Evolutionary conservation across 2,797 vertebrate genomes (phyloP).

Genomic region (Rhynchonycteris naso): DNA sequence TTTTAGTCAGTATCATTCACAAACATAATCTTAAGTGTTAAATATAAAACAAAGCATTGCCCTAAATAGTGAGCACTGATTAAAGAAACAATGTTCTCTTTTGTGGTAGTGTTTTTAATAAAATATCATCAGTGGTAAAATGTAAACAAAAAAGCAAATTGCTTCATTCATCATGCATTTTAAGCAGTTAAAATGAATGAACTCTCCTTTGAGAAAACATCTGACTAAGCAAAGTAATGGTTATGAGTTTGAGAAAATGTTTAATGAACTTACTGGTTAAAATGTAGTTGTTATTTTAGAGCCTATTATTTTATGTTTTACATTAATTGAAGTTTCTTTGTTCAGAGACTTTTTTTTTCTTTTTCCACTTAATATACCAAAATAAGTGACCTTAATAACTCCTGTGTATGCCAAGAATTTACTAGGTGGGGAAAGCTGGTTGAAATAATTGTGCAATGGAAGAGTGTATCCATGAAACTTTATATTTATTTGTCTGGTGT

Average conservation of each 20-base stretch:
- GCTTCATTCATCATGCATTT: slow-evolving; percentile 82
- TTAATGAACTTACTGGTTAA: slow-evolving; percentile 85
- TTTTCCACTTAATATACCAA: slow-evolving; percentile 65
- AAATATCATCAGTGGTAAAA: slow-evolving; percentile 83
- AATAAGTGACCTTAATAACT: slow-evolving; percentile 76
- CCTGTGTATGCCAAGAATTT: slow-evolving; percentile 65
- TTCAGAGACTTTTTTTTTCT: slow-evolving; percentile 52
- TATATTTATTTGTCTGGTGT: slow-evolving; percentile 64
- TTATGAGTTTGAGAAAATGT: slow-evolving; percentile 84
- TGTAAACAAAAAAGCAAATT: slow-evolving; percentile 86
- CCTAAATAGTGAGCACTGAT: slow-evolving; percentile 74
- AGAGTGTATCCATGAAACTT: slow-evolving; percentile 66
- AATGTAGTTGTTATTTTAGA: slow-evolving; percentile 84
- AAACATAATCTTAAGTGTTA: slow-evolving; percentile 66
- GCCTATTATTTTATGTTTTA: slow-evolving; percentile 77
- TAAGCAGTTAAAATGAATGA: slow-evolving; percentile 85
- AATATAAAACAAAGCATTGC: slow-evolving; percentile 68
- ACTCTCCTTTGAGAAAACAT: slow-evolving; percentile 85
- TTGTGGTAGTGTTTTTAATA: slow-evolving; percentile 77
- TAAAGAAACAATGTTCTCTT: slow-evolving; percentile 76
- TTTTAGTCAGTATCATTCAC: slow-evolving; percentile 55
- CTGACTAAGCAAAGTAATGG: slow-evolving; percentile 85
- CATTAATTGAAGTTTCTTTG: slow-evolving; percentile 80
- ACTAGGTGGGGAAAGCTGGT: slow-evolving; percentile 52
- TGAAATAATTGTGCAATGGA: slow-evolving; percentile 33